Conservation (phyloP, 2,113 vertebrate genomes). For the Diadophis punctatus region DNA sequence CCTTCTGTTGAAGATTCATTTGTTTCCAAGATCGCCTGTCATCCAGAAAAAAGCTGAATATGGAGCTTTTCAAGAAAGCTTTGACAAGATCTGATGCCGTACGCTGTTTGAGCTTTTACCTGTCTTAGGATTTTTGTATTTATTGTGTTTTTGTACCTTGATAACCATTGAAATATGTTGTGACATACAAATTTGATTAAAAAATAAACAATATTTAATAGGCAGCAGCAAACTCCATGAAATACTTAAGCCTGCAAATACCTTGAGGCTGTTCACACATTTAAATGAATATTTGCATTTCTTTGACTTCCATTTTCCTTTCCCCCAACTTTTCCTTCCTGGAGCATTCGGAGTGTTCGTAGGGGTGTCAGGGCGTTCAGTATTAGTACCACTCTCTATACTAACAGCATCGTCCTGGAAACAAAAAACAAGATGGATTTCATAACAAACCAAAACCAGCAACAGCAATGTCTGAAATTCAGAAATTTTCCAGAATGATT, state of each 20-base stretch:
- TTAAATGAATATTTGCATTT: constrained; percentile 99
- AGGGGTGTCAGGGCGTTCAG: constrained; percentile 92
- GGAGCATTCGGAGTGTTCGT: constrained; percentile 96
- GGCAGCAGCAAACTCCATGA: neutral
- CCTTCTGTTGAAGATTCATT: neutral
- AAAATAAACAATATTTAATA: neutral
- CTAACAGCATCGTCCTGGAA: constrained; percentile 91
- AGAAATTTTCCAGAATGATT: neutral
- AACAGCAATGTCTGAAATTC: neutral
- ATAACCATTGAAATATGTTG: neutral
- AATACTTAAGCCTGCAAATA: constrained; percentile 49
- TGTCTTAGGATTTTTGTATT: neutral
- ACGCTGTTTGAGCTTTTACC: neutral
- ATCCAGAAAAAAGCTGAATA: neutral
- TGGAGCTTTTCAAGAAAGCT: neutral
- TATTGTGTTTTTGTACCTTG: neutral
- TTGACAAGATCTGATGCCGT: neutral
- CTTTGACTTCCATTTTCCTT: constrained; percentile 99
- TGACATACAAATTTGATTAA: neutral
- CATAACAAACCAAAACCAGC: neutral
- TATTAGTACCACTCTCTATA: constrained; percentile 91
- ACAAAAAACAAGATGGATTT: neutral
- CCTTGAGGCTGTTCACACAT: constrained; percentile 96
- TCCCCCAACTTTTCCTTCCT: constrained; percentile 97
- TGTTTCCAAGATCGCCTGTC: neutral